These are phyloP conservation scores for Eilema caniola DNA, from an alignment of 2,888 invertebrate species.

Conservation along the genomic window DNA sequence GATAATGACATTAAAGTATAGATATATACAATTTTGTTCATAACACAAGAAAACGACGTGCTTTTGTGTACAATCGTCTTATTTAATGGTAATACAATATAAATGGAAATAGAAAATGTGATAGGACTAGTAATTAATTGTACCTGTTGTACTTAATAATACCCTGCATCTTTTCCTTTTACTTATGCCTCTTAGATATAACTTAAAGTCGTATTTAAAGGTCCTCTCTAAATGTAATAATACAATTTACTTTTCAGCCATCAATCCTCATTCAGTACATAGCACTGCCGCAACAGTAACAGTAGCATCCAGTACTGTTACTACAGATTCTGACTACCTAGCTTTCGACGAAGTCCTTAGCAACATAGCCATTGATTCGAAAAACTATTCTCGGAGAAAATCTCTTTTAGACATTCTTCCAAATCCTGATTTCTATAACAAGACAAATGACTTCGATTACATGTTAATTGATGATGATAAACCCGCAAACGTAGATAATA, in stretches of 20 bases:
- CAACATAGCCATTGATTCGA: slow-evolving; percentile 52
- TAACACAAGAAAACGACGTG: too few relatives aligned
- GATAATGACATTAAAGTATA: too few relatives aligned
- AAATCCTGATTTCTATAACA: slow-evolving; percentile 19
- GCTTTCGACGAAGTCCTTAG: slow-evolving; percentile 65
- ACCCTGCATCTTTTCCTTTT: too few relatives aligned
- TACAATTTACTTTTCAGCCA: slow-evolving; percentile 1
- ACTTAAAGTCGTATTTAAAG: too few relatives aligned
- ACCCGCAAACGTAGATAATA: slow-evolving; percentile 18
- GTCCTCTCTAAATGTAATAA: not conserved
- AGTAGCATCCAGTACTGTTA: slow-evolving; percentile 5
- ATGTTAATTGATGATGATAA: slow-evolving; percentile 42
- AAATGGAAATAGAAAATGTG: too few relatives aligned
- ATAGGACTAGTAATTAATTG: too few relatives aligned
- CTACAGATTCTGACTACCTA: slow-evolving; percentile 52
- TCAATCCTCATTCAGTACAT: slow-evolving; percentile 4
- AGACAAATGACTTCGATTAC: slow-evolving; percentile 36
- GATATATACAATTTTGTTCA: too few relatives aligned
- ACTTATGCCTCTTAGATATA: too few relatives aligned
- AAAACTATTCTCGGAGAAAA: slow-evolving; percentile 51
- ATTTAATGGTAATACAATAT: too few relatives aligned
- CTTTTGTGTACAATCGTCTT: too few relatives aligned
- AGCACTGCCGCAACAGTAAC: not conserved
- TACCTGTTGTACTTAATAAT: too few relatives aligned
- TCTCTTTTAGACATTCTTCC: slow-evolving; percentile 32